phyloP scores from a whole-genome alignment of 2,888 invertebrate genomes.

The Mechanitis mazaeus region DNA sequence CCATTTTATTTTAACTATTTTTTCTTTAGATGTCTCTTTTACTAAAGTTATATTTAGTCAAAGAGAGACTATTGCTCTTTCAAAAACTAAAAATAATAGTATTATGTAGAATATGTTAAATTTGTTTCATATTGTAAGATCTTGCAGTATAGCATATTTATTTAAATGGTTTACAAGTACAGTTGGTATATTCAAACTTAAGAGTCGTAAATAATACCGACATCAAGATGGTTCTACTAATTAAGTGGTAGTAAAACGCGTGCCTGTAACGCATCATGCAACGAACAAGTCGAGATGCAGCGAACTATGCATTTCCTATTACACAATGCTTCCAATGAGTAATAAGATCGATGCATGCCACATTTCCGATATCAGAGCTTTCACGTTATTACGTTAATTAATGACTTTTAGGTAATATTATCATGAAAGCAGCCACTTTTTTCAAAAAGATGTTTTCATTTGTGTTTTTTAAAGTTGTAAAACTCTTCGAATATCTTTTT shows the following conservation, averaged over 20 bases:
- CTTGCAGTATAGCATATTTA: background rate
- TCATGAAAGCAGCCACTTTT: too few relatives aligned
- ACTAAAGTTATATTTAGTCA: too few relatives aligned
- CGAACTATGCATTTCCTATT: conserved; percentile 32
- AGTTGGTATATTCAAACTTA: conserved; percentile 6
- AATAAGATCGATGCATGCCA: conserved; percentile 20
- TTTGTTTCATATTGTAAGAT: too few relatives aligned
- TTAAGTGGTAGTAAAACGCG: too few relatives aligned
- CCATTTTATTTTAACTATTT: background rate
- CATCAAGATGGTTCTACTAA: too few relatives aligned
- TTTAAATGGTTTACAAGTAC: conserved; percentile 4
- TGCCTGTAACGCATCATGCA: conserved; percentile 14
- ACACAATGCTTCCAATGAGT: conserved; percentile 26
- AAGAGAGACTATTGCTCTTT: too few relatives aligned
- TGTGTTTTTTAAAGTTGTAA: too few relatives aligned
- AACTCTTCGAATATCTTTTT: too few relatives aligned
- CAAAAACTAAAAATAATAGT: too few relatives aligned
- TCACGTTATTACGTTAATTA: background rate
- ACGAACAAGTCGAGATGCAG: conserved; percentile 31
- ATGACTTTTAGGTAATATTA: background rate
- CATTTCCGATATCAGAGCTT: conserved; percentile 4
- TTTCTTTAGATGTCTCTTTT: conserved; percentile 6
- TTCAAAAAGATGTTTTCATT: too few relatives aligned
- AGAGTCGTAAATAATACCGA: too few relatives aligned
- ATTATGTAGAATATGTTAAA: too few relatives aligned